These are phyloP conservation scores for Amphiprion ocellaris DNA, from an alignment of 2,113 vertebrate species.

Conservation along the genomic window DNA sequence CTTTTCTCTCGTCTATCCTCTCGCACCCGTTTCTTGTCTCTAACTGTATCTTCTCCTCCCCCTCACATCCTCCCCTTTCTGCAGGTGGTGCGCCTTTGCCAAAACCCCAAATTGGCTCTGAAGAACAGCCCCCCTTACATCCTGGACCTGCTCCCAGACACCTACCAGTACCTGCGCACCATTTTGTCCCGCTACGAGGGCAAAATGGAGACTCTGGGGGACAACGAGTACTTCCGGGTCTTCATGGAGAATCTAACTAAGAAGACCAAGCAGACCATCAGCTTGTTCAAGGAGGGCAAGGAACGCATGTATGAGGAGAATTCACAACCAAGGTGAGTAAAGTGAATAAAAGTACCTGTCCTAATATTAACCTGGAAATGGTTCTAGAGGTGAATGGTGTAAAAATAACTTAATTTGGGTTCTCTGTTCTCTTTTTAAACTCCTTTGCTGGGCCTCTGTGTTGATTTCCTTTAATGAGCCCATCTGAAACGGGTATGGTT, in stretches of 20 bases:
- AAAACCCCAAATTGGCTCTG: constrained; percentile 96
- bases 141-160: constrained; percentile 96
- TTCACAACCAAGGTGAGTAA: constrained; percentile 92
- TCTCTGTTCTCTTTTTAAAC: background rate
- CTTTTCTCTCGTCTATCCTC: constrained; percentile 20
- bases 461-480: background rate
- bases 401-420: background rate
- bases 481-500: background rate
- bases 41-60: constrained; percentile 45
- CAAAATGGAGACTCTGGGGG: constrained; percentile 97
- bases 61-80: constrained; percentile 47
- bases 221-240: constrained; percentile 97
- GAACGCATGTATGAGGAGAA: constrained; percentile 99
- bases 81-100: constrained; percentile 97
- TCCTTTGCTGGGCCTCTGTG: background rate
- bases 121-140: constrained; percentile 99
- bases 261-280: constrained; percentile 99
- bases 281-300: constrained; percentile 98
- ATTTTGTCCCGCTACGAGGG: constrained; percentile 96
- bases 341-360: background rate
- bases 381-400: background rate
- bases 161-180: constrained; percentile 97
- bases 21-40: constrained; percentile 14
- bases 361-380: background rate
- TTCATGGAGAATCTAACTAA: constrained; percentile 99